Base-by-base conservation (phyloP, 2,797 vertebrate species). In the Columba guinea region DNA sequence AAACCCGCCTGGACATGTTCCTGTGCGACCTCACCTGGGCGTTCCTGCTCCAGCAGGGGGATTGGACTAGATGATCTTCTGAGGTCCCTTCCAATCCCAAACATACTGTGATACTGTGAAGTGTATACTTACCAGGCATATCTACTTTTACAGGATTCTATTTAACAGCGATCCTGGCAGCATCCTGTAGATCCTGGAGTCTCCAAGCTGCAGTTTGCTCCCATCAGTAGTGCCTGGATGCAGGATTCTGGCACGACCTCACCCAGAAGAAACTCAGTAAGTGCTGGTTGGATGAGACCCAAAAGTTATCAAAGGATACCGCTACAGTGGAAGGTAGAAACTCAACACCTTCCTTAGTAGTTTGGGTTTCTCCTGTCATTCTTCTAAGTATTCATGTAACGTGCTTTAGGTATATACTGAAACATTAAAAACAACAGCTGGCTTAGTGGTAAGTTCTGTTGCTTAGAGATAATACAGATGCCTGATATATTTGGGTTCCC, bases 191-290 rank as follows among this genome's bases (percentile, higher is more conserved):
- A 59, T 4, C 49, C 94, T 16, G 95, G 63, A 48, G 96, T 96
- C 52, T 94, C 96, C 62, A 98, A 98, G 94, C 97, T 99, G 95
- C 99, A 99, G 98, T 99, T 99, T 51, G 99, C 98, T 35, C 99
- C 99, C 15, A 99, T 99, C 97, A 98, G 97, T 95, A 99, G 99
- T 10, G 99, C 99, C 56, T 99, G 96, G 99, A 99, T 63, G 99
- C 99, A 3, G 99, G 99, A 3, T 99, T 99, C 98, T 99, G 99
- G 99, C 99, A 99, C 8, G 98, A 99, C 46, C 98, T 99, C 60
- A 99, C 99, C 17, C 99, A 99, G 97, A 99, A 98, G 97, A 99
- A 99, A 69, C 98, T 99, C 91, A 98, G 99, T 6, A 98, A 99
- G 75, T 99, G 99, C 95, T 98, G 98, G 15, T 74, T 99, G 90